Base-by-base conservation (phyloP, 2,888 invertebrate species). In the Sphecodes monilicornis region DNA sequence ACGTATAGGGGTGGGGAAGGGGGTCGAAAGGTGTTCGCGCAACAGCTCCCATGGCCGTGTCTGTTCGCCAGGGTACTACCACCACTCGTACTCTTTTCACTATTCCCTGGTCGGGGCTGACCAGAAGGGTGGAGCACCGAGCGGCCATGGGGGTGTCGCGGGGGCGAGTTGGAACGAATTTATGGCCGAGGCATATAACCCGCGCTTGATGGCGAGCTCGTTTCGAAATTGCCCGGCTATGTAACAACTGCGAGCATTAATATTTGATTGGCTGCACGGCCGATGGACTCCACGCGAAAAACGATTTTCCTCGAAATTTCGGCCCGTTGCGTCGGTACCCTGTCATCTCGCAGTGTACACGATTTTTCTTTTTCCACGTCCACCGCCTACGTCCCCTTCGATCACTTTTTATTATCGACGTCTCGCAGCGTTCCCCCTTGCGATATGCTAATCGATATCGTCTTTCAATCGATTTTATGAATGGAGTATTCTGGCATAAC, bases 171-270 rank as follows among this genome's bases (percentile, higher is more conserved):
- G 81, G 89, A 89, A 87, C 87, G 89, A 92, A 92, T 92, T 92
- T 92, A 91, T 85, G 88, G 84, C 80, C 86, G 86, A 86, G 89
- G 85, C 86, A 83, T 88, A 91, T 89, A 91, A 90, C 88, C 86
- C 78, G 80, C 84, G 88, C 88, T 89, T 84, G 87, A 90, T 86
- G 89, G 87, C 79, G 82, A 85, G 86, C 85, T 74, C 82, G 86
- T 89, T 90, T 87, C 85, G 87, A 91, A 91, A 90, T 90, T 88
- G 88, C 87, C 83, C 75, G 83, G 78, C 83, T 84, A 78, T 82
- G 88, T 89, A 90, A 90, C 91, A 90, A 91, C 89, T 89, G 86
- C 83, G 79, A 70, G 85, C 87, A 89, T 91, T 91, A 91, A 91
- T 91, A 91, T 90, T 91, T 90, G 87, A 91, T 91, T 87, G 86